Conservation (phyloP, 37 sponge, comb jelly and placozoan genomes). For the Diacarnus erythraeanus region DNA sequence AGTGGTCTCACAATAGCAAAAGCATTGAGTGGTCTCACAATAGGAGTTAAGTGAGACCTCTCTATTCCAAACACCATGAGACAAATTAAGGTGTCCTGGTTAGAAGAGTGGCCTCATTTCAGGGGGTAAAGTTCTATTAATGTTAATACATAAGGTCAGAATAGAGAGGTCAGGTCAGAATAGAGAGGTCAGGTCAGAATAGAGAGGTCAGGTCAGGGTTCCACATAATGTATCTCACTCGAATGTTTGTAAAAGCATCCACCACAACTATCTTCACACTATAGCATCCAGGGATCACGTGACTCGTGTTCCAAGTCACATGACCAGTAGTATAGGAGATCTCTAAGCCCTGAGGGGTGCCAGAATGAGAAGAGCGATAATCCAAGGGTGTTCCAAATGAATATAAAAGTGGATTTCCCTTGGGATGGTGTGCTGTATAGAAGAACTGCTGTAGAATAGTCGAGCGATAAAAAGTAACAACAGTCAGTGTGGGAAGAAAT, state of each 20-base stretch:
- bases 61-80: no score
- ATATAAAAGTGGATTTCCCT: conserved; percentile 58
- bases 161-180: no score
- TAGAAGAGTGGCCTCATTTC: no score
- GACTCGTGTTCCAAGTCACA: conserved; percentile 65
- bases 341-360: conserved; percentile 59
- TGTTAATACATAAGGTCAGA: no score
- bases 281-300: conserved; percentile 67
- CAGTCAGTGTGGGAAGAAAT: conserved; percentile 49
- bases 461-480: conserved; percentile 35
- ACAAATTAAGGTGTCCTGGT: no score
- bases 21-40: no score
- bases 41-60: no score
- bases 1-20: no score
- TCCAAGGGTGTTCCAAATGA: conserved; percentile 52
- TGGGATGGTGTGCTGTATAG: conserved; percentile 33
- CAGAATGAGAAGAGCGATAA: conserved; percentile 68
- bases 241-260: conserved; percentile 49
- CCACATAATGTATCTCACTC: no score
- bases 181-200: no score
- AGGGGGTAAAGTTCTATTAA: no score
- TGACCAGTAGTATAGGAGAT: conserved; percentile 61
- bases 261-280: conserved; percentile 50
- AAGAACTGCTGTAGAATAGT: conserved; percentile 26
- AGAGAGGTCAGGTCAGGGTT: no score